Evolutionary conservation across 2,888 invertebrate species (phyloP), one percentile per base, ranked within the genome.

Genomic region (Conchocele bisecta): DNA sequence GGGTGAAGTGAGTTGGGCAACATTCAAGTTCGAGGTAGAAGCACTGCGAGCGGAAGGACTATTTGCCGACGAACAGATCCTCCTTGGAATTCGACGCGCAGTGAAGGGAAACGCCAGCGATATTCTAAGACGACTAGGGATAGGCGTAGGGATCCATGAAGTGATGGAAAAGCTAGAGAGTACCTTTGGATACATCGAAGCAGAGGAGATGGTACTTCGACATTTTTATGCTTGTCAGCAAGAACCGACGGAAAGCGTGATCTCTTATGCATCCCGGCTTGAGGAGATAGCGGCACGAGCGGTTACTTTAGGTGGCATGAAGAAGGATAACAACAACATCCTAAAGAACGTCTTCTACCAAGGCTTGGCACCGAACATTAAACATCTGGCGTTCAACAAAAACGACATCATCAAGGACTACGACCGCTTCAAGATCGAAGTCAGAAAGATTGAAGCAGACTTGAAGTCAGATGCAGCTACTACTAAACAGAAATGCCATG

Each of bases 351-450:
- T 48, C 3, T 41, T 68, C 3, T 50, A 48, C 29, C 28, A 44
- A 61, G 70, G 70, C 13, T 37, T n/a, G 11, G 26, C 24, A 7
- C 20, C 17, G n/a, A 48, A 58, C 3, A 2, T 70, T 0, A 70
- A 53, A 29, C 35, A 64, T 9, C 9, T 57, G 37, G 35, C 70
- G 20, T 29, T 35, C 15, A 56, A 51, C 29, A 51, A 70, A 17
- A 59, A 31, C 39, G 65, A 70, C 11, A 53, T 20, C 0, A 33
- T 56, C 7, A 1, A n/a, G 1, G 60, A 70, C n/a, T 65, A 65
- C 33, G 70, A 65, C n/a, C 33, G 22, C 35, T 64, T 70, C 29
- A 70, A 70, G 35, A 48, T 37, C 11, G 53, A 67, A 60, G 11
- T 67, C 11, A 46, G 57, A 35, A 54, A 60, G 26, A 41, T 68